Evolutionary conservation across 2,888 invertebrate genomes (phyloP), one percentile per base, ranked within the genome.

Genomic region (Caenorhabditis drosophilae): DNA sequence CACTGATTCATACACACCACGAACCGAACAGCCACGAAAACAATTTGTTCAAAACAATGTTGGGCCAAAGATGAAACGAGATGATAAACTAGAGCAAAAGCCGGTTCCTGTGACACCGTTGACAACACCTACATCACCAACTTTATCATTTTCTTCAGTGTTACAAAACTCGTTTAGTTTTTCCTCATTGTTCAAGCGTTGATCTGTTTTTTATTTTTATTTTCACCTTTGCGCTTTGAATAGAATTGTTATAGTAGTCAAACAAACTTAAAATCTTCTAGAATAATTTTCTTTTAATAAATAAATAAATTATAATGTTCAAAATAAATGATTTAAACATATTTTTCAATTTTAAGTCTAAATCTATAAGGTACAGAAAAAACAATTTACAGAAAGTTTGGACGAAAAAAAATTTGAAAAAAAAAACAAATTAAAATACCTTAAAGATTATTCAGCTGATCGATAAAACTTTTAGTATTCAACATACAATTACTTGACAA

Each of bases 401-500:
- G n/a, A n/a, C 31, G 12, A 31, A 31, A 31, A 31, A 9, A 31
- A 31, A 9, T 31, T 6, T 31, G 31, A 9, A 12, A 31, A 31
- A 31, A 31, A 9, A 31, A 31, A 31, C 31, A 40, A 22, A 42
- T 23, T 4, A 42, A 23, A 7, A 9, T 23, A 23, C 12, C 11
- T 42, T 46, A 46, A 18, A 46, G 16, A 27, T 9, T n/a, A 6
- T 20, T 9, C 6, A 48, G 16, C 15, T 48, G 12, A n/a, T 48
- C 48, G 20, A 48, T 22, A 35, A 48, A 48, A 16, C 35, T 52
- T 34, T 59, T 53, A 12, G 79, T 73, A 41, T 78, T 80, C 54
- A 77, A 75, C 36, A 81, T 70, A 34, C 61, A 63, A n/a, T 71
- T 80, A 20, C 76, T 70, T 12, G 70, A 64, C 4, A 80, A 60